Conservation (phyloP, 2,113 vertebrate genomes). For the Bubo scandiacus region DNA sequence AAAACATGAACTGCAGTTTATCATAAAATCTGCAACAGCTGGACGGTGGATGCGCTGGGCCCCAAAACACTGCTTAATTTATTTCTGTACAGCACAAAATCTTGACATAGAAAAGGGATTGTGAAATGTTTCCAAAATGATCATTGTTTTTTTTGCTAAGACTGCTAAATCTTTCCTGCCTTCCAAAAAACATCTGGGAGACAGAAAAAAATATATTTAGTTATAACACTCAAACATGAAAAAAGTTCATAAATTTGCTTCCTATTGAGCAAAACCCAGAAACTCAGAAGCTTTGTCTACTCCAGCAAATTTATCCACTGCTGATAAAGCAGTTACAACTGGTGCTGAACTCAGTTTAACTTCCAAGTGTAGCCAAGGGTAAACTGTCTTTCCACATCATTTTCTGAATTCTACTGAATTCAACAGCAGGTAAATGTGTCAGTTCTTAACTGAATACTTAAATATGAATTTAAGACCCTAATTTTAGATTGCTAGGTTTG, state of each 20-base stretch:
- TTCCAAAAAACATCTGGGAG: constrained; percentile 57
- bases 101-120: not conserved
- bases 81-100: not conserved
- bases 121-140: constrained; percentile 30
- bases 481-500: not conserved
- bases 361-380: constrained; percentile 50
- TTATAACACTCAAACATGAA: constrained; percentile 20
- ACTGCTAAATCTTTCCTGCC: constrained; percentile 30
- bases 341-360: constrained; percentile 38
- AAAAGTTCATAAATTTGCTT: constrained; percentile 53
- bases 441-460: not conserved
- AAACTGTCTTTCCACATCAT: not conserved
- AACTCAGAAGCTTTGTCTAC: constrained; percentile 59
- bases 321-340: constrained; percentile 57
- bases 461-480: not conserved
- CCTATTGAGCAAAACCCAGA: constrained; percentile 15
- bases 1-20: not conserved
- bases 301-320: constrained; percentile 55
- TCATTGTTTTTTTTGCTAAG: constrained; percentile 26
- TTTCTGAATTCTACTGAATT: not conserved
- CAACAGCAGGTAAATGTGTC: not conserved
- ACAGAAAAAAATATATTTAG: constrained; percentile 41
- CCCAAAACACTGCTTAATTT: not conserved
- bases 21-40: constrained; percentile 5
- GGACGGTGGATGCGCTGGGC: not conserved